These are phyloP conservation scores for Eristalis tenax DNA, from an alignment of 2,888 invertebrate species.

Conservation along the genomic window DNA sequence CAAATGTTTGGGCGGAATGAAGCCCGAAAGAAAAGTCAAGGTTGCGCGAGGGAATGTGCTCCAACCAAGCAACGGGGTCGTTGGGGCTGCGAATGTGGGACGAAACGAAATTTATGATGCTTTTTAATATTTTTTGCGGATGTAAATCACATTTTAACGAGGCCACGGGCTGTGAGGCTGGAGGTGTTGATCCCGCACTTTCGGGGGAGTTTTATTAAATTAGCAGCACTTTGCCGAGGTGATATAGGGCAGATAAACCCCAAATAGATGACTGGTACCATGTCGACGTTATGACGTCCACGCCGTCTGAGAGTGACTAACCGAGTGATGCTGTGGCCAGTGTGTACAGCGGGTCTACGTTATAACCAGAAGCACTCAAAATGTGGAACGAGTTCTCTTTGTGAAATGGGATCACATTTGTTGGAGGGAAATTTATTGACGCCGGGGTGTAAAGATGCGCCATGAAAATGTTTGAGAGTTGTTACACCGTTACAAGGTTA, in stretches of 20 bases:
- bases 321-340: neutral
- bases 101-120: slow-evolving; percentile 43
- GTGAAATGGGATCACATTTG: neutral
- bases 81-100: neutral
- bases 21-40: slow-evolving; percentile 52
- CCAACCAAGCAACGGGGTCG: neutral
- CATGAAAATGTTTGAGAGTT: neutral
- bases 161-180: slow-evolving; percentile 42
- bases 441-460: neutral
- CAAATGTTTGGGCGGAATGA: neutral
- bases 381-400: neutral
- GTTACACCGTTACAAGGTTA: neutral
- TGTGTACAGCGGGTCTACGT: neutral
- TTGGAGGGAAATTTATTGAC: neutral
- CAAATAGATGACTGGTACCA: neutral
- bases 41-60: slow-evolving; percentile 15
- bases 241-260: slow-evolving; percentile 24
- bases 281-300: neutral
- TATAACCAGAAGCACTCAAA: neutral
- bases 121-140: slow-evolving; percentile 47
- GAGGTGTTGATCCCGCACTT: slow-evolving; percentile 54
- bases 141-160: slow-evolving; percentile 68
- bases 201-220: slow-evolving; percentile 33
- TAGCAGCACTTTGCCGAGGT: slow-evolving; percentile 28
- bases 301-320: neutral